phyloP scores from a whole-genome alignment of 2,888 invertebrate genomes.

The Heteromurus nitidus region DNA sequence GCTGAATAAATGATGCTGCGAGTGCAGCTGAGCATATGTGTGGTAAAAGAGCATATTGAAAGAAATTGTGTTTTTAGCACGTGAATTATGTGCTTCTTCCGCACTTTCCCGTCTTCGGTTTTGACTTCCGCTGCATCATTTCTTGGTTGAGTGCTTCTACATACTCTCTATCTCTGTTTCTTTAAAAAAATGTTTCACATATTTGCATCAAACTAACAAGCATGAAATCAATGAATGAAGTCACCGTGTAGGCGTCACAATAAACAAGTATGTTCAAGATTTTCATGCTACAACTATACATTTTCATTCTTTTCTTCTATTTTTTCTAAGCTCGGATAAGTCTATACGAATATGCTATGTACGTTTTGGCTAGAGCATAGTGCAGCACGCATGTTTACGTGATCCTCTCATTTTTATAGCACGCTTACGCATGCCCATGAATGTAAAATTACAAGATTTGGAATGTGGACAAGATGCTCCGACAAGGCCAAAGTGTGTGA shows the following conservation, averaged over 20 bases:
- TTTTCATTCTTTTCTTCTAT: no score
- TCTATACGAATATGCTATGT: no score
- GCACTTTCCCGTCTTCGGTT: constrained; percentile 1
- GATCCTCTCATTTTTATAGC: no score
- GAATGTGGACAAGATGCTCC: constrained; percentile 25
- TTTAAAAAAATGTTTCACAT: not conserved
- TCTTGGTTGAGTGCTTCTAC: not conserved
- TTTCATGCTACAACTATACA: no score
- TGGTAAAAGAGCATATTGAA: not conserved
- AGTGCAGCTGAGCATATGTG: constrained; percentile 2
- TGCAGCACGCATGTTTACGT: no score
- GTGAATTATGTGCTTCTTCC: constrained; percentile 23
- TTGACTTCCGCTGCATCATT: constrained; percentile 4
- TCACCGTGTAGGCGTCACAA: no score
- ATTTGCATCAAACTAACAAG: not conserved
- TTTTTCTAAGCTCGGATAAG: no score
- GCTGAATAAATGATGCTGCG: no score
- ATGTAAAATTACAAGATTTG: constrained; percentile 29
- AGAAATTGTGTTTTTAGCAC: constrained; percentile 19
- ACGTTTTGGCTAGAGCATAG: no score
- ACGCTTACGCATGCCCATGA: no score
- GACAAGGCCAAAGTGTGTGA: constrained; percentile 10
- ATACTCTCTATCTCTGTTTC: not conserved
- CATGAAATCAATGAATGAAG: constrained; percentile 2
- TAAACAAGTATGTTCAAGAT: no score